Evolutionary conservation across 1,140 invertebrate species (phyloP).

Genomic region (Ceratoteleas bidentatus): DNA sequence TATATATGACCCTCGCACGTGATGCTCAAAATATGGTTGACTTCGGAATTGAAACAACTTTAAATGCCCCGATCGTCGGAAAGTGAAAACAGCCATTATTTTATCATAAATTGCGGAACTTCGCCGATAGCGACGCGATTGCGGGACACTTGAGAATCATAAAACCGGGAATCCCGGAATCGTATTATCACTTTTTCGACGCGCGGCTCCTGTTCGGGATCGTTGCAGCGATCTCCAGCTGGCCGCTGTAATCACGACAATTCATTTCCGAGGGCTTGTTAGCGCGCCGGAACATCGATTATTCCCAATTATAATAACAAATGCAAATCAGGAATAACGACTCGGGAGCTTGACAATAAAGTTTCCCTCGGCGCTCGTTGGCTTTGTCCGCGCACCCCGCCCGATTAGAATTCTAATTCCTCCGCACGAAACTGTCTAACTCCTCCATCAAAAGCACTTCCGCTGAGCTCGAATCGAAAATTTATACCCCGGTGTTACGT

Average conservation of each 20-base stretch:
- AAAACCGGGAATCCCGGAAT: too few species aligned
- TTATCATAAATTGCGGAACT: too few species aligned
- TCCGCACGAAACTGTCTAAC: constrained; percentile 45
- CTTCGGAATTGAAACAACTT: too few species aligned
- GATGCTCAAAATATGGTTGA: too few species aligned
- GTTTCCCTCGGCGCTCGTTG: constrained; percentile 72
- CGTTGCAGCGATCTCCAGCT: constrained; percentile 13
- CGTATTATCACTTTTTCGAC: too few species aligned
- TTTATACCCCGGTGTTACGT: constrained; percentile 37
- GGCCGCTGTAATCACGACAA: constrained; percentile 71
- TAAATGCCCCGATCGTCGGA: too few species aligned
- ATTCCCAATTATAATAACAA: constrained; percentile 81
- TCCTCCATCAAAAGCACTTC: constrained; percentile 53
- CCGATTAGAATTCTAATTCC: constrained; percentile 64
- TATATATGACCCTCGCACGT: too few species aligned
- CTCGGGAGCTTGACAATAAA: constrained; percentile 75
- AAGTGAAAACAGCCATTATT: too few species aligned
- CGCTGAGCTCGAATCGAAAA: constrained; percentile 37
- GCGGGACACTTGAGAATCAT: too few species aligned
- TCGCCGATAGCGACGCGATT: too few species aligned
- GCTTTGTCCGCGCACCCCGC: constrained; percentile 26
- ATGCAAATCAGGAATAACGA: constrained; percentile 80
- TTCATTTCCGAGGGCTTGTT: constrained; percentile 72
- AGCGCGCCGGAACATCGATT: constrained; percentile 72
- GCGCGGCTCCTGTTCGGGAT: background rate